Percentiles rank a stretch among this genome's conserved stretches.
phyloP scores from a whole-genome alignment of 1,140 invertebrate species.

The Nymphalis io region DNA sequence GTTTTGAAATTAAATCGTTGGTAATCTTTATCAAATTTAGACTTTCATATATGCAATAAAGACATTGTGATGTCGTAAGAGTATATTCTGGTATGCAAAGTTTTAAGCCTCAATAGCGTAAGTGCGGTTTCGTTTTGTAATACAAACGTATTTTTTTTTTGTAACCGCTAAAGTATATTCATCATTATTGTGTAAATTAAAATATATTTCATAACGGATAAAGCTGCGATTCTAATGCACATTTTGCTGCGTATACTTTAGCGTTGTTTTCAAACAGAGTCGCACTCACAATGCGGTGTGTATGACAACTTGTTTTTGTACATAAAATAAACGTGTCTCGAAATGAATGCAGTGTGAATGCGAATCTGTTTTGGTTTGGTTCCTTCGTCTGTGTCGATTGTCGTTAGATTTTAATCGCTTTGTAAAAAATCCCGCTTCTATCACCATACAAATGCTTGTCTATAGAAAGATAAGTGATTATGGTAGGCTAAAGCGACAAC shows the following conservation, averaged over 20 bases:
- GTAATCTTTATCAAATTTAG: neutral
- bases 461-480: slow-evolving; percentile 41
- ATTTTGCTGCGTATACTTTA: slow-evolving; percentile 9
- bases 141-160: slow-evolving; percentile 5
- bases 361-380: slow-evolving; percentile 23
- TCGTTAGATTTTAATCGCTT: slow-evolving; percentile 53
- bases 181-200: slow-evolving; percentile 1
- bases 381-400: slow-evolving; percentile 57
- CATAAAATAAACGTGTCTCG: slow-evolving; percentile 48
- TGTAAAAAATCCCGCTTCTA: slow-evolving; percentile 46
- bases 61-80: neutral
- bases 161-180: slow-evolving; percentile 7
- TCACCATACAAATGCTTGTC: slow-evolving; percentile 38
- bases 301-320: slow-evolving; percentile 51
- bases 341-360: slow-evolving; percentile 37
- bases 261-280: slow-evolving; percentile 13
- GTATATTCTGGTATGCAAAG: slow-evolving; percentile 3
- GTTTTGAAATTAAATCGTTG: slow-evolving; percentile 5
- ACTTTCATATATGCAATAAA: neutral
- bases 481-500: slow-evolving; percentile 45
- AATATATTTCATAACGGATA: slow-evolving; percentile 6
- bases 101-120: slow-evolving; percentile 36
- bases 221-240: neutral
- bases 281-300: slow-evolving; percentile 35
- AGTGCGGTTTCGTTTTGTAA: slow-evolving; percentile 18